phyloP scores from a whole-genome alignment of 2,113 vertebrate genomes.

The Trachemys scripta region DNA sequence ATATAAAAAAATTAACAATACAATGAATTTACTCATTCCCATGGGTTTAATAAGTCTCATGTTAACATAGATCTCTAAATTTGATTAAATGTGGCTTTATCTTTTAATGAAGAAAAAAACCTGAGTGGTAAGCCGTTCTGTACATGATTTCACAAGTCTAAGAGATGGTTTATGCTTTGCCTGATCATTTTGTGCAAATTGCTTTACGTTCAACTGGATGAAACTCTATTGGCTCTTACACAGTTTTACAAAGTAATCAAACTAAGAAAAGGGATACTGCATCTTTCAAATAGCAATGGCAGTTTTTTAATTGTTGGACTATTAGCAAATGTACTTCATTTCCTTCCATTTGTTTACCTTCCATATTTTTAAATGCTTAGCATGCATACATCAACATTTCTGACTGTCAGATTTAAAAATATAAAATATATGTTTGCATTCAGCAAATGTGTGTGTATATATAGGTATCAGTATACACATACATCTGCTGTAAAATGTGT shows the following conservation, averaged over 20 bases:
- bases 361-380: constrained; percentile 77
- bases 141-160: constrained; percentile 45
- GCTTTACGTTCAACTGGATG: constrained; percentile 63
- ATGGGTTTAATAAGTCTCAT: constrained; percentile 13
- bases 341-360: constrained; percentile 78
- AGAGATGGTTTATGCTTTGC: constrained; percentile 59
- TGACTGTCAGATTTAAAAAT: constrained; percentile 63
- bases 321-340: constrained; percentile 79
- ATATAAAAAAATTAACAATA: constrained; percentile 40
- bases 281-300: constrained; percentile 80
- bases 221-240: constrained; percentile 61
- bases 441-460: constrained; percentile 71
- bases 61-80: constrained; percentile 47
- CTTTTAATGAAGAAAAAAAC: constrained; percentile 41
- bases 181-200: constrained; percentile 72
- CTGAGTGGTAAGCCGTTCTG: constrained; percentile 45
- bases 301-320: constrained; percentile 75
- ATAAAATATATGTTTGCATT: constrained; percentile 69
- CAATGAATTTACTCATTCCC: constrained; percentile 41
- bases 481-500: constrained; percentile 54
- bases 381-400: constrained; percentile 78
- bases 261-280: constrained; percentile 86
- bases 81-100: constrained; percentile 63
- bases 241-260: constrained; percentile 72
- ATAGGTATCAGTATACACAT: constrained; percentile 57